Base-by-base conservation (phyloP, 2,888 invertebrate species). In the Synanthedon tipuliformis region DNA sequence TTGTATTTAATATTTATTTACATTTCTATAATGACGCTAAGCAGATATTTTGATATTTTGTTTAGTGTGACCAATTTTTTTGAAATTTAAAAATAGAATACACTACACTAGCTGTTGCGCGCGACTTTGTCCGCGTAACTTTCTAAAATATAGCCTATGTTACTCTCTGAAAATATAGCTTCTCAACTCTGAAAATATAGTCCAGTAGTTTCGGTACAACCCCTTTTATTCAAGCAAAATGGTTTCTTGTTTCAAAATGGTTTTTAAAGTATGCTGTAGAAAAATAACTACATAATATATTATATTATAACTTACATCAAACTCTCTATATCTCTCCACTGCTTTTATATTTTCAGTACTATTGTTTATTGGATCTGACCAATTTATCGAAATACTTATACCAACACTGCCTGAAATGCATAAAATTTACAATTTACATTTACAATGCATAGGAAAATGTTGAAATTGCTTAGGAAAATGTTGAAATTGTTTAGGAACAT, bases 381-480 rank as follows among this genome's bases (percentile, higher is more conserved):
- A 85, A 52, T 81, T 81, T 2, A 81, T 13, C 0, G 74, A 62
- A 2, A 85, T 41, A 0, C 74, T 57, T 54, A 86, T 73, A 1
- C 84, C 85, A 0, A 85, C 79, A 1, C 66, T 69, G 0, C 83
- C 84, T 83, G 61, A 41, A 76, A 73, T 5, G 27, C 41, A 48
- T 2, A 34, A 34, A 34, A 34, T 34, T 34, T 10, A 34, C 10
- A 18, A 2, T 18, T 18, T n/a, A n/a, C n/a, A n/a, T n/a, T n/a
- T n/a, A n/a, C n/a, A n/a, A n/a, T n/a, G n/a, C n/a, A n/a, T n/a
- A n/a, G n/a, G n/a, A n/a, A n/a, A n/a, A n/a, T n/a, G n/a, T n/a
- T n/a, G n/a, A n/a, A n/a, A n/a, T n/a, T n/a, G n/a, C n/a, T n/a
- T n/a, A n/a, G n/a, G n/a, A n/a, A n/a, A n/a, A n/a, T n/a, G n/a